These are phyloP conservation scores for Neodiprion pinetum DNA, from an alignment of 1,140 invertebrate species.

Conservation along the genomic window DNA sequence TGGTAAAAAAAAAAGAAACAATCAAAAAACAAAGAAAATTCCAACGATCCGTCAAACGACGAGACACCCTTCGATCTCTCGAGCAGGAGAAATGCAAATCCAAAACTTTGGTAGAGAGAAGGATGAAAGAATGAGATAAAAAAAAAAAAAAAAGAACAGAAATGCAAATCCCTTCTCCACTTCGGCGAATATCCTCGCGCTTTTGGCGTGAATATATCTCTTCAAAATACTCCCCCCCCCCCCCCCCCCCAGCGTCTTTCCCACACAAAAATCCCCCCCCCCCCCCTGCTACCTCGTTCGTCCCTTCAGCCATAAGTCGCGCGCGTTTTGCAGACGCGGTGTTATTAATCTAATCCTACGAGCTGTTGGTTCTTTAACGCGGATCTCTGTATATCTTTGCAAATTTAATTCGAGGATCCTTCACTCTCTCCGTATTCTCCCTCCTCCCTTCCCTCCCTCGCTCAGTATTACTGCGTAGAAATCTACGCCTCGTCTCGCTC, in stretches of 20 bases:
- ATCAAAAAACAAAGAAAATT: background rate
- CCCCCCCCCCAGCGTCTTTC: background rate
- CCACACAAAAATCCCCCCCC: background rate
- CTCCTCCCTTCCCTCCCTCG: background rate
- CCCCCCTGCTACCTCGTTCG: background rate
- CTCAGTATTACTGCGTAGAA: background rate
- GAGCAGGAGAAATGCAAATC: background rate
- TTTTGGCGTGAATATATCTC: background rate
- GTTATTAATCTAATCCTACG: slow-evolving; percentile 7
- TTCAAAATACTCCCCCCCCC: background rate
- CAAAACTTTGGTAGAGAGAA: background rate
- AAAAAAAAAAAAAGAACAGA: background rate
- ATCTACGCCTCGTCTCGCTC: background rate
- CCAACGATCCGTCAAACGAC: background rate
- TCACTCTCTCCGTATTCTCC: background rate
- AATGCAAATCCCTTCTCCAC: background rate
- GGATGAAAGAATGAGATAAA: background rate
- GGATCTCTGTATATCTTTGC: slow-evolving; percentile 5
- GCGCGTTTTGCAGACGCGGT: background rate
- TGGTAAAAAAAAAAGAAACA: background rate
- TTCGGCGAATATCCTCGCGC: background rate
- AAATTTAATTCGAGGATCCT: slow-evolving; percentile 7
- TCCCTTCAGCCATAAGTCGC: too few species aligned
- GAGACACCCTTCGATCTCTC: background rate
- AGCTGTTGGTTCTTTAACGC: slow-evolving; percentile 7